phyloP scores from a whole-genome alignment of 2,113 vertebrate species.

The Thalassoma bifasciatum region DNA sequence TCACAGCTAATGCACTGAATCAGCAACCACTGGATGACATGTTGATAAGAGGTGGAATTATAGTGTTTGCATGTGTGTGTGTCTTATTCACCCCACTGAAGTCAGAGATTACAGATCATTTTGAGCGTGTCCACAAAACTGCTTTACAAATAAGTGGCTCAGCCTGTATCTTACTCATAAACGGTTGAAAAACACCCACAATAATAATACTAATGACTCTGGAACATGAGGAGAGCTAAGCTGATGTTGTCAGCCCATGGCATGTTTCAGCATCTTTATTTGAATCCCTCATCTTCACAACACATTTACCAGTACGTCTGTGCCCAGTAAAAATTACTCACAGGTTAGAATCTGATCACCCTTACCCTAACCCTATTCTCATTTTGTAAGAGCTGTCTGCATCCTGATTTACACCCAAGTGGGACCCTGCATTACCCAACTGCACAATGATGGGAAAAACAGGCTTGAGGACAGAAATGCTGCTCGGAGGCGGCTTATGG shows the following conservation, averaged over 20 bases:
- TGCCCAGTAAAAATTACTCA: not conserved
- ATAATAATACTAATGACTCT: constrained; percentile 16
- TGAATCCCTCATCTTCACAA: constrained; percentile 23
- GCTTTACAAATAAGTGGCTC: not conserved
- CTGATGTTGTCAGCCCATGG: constrained; percentile 11
- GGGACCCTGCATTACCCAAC: too few species aligned
- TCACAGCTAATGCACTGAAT: constrained; percentile 72
- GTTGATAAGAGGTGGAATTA: constrained; percentile 64
- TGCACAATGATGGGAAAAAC: too few species aligned
- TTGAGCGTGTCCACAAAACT: not conserved
- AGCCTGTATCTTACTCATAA: constrained; percentile 19
- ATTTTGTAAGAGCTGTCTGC: too few species aligned
- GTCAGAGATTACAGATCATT: constrained; percentile 26
- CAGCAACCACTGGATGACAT: constrained; percentile 48
- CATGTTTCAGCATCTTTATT: constrained; percentile 16
- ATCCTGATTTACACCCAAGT: too few species aligned
- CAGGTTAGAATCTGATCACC: constrained; percentile 5
- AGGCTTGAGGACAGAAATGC: too few species aligned
- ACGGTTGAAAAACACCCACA: constrained; percentile 6
- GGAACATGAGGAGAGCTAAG: not conserved
- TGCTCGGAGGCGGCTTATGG: too few species aligned
- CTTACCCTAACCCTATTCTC: too few species aligned
- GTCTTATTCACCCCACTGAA: constrained; percentile 5
- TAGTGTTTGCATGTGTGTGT: constrained; percentile 20
- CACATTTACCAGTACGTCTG: constrained; percentile 14